phyloP scores from a whole-genome alignment of 2,888 invertebrate genomes.

The Callyntrura guangdongensis region DNA sequence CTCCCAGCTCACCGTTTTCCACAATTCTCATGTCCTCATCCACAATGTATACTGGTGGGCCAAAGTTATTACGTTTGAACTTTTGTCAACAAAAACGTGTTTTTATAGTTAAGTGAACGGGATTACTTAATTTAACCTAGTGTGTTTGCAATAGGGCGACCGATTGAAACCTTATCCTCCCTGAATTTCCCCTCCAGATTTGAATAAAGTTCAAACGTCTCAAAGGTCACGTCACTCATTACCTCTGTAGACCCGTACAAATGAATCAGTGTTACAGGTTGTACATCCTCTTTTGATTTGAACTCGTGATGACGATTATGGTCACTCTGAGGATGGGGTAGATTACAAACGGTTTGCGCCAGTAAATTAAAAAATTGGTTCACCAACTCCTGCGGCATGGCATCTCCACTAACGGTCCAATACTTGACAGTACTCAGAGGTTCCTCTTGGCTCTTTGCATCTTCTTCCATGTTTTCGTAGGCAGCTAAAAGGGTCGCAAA shows the following conservation, averaged over 20 bases:
- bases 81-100: too few species aligned
- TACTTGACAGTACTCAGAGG: constrained; percentile 63
- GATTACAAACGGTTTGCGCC: constrained; percentile 87
- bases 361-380: constrained; percentile 91
- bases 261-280: constrained; percentile 86
- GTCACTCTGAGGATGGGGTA: constrained; percentile 85
- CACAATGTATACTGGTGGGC: constrained; percentile 76
- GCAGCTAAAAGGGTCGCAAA: constrained; percentile 41
- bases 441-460: constrained; percentile 32
- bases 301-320: constrained; percentile 5
- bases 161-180: constrained; percentile 92
- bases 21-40: constrained; percentile 76
- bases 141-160: constrained; percentile 85
- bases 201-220: constrained; percentile 88
- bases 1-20: constrained; percentile 69
- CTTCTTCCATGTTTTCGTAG: constrained; percentile 50
- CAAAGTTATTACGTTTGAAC: too few species aligned
- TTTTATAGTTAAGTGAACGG: too few species aligned
- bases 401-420: constrained; percentile 89
- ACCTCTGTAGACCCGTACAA: constrained; percentile 97
- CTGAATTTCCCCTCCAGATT: constrained; percentile 87
- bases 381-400: constrained; percentile 86
- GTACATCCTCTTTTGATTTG: constrained; percentile 6
- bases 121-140: too few species aligned
- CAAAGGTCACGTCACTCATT: constrained; percentile 96